These are phyloP conservation scores for Bothrops jararaca DNA, from an alignment of 2,113 vertebrate genomes.

Conservation along the genomic window DNA sequence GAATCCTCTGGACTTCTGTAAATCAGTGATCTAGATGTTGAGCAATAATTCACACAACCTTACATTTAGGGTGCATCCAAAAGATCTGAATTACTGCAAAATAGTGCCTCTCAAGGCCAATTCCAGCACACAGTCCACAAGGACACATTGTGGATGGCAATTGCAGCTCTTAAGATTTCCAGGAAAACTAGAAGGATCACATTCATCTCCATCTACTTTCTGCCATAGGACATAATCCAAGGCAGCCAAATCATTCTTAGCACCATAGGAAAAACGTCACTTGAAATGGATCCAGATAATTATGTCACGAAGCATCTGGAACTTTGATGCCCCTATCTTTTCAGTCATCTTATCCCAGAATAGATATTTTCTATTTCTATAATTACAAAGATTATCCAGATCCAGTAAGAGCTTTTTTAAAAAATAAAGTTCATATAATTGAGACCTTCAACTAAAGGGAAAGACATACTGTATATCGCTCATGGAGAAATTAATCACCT, in stretches of 20 bases:
- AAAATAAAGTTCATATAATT: background rate
- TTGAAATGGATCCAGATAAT: background rate
- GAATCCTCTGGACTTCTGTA: background rate
- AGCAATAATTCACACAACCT: background rate
- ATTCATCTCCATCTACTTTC: background rate
- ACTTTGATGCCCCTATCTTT: background rate
- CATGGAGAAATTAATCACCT: background rate
- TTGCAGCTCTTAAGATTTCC: background rate
- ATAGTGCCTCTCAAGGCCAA: background rate
- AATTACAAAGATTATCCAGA: background rate
- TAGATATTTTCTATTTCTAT: background rate
- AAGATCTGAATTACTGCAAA: background rate
- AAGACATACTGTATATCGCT: background rate
- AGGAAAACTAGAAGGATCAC: background rate
- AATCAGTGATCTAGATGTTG: background rate
- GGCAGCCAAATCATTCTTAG: background rate
- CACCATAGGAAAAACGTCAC: background rate
- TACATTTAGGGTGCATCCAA: background rate
- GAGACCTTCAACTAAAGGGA: background rate
- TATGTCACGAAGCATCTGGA: background rate
- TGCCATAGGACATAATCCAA: background rate
- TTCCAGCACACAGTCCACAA: background rate
- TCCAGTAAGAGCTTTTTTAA: background rate
- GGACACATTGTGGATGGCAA: background rate
- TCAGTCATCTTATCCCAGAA: background rate